Percentiles rank a stretch among this genome's conserved stretches.
Conservation (phyloP, 2,888 invertebrate genomes). For the Phyllotreta striolata region DNA sequence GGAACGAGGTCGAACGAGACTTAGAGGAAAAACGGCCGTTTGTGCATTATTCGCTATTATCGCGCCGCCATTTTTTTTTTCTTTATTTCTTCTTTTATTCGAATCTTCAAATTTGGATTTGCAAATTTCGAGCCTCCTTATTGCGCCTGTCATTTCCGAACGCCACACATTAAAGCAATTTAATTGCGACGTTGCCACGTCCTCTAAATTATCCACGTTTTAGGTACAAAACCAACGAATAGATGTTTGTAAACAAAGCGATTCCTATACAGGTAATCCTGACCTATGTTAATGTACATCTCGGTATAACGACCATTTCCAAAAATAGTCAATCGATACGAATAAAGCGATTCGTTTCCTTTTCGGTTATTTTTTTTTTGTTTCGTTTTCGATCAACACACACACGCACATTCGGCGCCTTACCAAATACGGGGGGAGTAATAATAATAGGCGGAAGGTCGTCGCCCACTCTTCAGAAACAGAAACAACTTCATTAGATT, state of each 20-base stretch:
- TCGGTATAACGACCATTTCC: slow-evolving; percentile 20
- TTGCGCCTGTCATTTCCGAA: no score
- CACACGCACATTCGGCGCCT: background rate
- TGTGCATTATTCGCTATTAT: no score
- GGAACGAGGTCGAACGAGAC: no score
- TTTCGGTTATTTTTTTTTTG: slow-evolving; percentile 19
- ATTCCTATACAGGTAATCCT: slow-evolving; percentile 1
- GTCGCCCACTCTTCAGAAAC: slow-evolving; percentile 36
- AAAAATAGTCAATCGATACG: slow-evolving; percentile 22
- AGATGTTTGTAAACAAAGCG: slow-evolving; percentile 7
- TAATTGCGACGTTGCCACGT: no score
- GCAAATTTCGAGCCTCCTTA: no score
- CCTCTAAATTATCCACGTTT: no score
- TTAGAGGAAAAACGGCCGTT: no score
- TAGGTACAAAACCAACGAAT: slow-evolving; percentile 1
- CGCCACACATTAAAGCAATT: no score
- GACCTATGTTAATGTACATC: slow-evolving; percentile 10
- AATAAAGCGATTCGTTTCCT: slow-evolving; percentile 15
- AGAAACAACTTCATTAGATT: slow-evolving; percentile 28
- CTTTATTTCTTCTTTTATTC: no score
- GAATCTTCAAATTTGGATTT: no score
- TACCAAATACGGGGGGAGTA: slow-evolving; percentile 8
- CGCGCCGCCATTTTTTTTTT: no score
- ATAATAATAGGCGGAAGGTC: slow-evolving; percentile 21
- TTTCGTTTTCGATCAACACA: slow-evolving; percentile 14